phyloP scores from a whole-genome alignment of 2,888 invertebrate genomes.

The Heliconius charithonia region DNA sequence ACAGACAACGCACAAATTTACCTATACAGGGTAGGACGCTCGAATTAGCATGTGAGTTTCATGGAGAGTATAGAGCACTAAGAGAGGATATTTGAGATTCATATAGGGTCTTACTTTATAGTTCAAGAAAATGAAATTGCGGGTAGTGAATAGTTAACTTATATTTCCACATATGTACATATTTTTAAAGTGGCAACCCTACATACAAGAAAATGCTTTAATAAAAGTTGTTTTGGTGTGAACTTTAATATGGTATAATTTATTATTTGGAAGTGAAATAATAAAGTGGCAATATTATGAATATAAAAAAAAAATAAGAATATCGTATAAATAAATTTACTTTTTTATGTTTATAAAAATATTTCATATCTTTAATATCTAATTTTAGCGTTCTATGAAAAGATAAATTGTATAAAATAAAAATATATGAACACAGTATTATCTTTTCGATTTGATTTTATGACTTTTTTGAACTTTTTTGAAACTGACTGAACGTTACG shows the following conservation, averaged over 20 bases:
- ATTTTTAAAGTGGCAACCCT: not conserved
- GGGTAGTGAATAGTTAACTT: no score
- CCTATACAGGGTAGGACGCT: no score
- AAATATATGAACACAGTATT: not conserved
- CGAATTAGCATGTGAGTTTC: no score
- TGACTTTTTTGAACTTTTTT: not conserved
- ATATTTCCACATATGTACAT: not conserved
- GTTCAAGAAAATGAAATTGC: no score
- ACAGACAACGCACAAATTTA: no score
- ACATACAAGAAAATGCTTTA: conserved; percentile 18
- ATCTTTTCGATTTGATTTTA: not conserved
- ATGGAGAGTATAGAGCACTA: no score
- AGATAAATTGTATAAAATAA: no score
- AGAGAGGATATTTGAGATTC: no score
- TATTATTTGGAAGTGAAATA: conserved; percentile 26
- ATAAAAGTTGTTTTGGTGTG: conserved; percentile 30
- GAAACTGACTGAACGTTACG: not conserved
- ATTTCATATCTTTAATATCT: not conserved
- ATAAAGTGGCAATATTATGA: conserved; percentile 16
- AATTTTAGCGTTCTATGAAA: not conserved
- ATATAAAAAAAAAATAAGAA: not conserved
- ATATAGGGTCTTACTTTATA: no score
- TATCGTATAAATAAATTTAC: conserved; percentile 5
- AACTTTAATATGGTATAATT: conserved; percentile 26
- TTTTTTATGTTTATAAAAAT: not conserved